phyloP scores from a whole-genome alignment of 1,140 invertebrate species.

The Drosophila kanapiae region DNA sequence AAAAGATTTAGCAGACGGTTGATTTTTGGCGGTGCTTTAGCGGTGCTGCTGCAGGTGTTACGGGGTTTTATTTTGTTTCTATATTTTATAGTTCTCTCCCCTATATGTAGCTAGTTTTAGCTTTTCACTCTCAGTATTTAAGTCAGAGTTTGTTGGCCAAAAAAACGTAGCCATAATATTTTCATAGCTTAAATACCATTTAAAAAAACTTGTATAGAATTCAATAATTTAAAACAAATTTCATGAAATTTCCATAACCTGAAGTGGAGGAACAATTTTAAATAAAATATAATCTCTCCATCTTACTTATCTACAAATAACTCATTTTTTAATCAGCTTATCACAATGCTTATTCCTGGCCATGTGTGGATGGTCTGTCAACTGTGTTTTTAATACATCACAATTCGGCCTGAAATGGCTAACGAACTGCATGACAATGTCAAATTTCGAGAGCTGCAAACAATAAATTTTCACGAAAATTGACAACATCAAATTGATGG shows the following conservation, averaged over 20 bases:
- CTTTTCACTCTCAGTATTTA: not conserved
- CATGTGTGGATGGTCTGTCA: constrained; percentile 40
- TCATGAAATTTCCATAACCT: not conserved
- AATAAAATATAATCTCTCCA: not conserved
- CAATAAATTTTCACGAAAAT: constrained; percentile 82
- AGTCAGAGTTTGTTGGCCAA: not conserved
- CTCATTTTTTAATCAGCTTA: constrained; percentile 7
- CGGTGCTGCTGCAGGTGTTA: not conserved
- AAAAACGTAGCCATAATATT: not conserved
- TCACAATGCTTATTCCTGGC: not conserved
- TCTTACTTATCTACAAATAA: not conserved
- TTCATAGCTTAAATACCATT: too few species aligned
- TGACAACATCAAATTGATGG: constrained; percentile 83
- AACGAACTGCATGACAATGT: constrained; percentile 83
- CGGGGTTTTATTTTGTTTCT: not conserved
- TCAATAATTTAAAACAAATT: not conserved
- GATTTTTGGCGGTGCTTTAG: constrained; percentile 17
- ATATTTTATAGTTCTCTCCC: constrained; percentile 1
- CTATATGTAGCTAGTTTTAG: not conserved
- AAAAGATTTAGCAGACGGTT: constrained; percentile 17
- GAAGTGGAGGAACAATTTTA: not conserved
- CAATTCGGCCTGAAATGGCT: constrained; percentile 55
- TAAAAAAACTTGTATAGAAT: not conserved
- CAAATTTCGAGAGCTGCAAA: constrained; percentile 75
- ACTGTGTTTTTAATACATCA: constrained; percentile 62